Evolutionary conservation across 1,140 invertebrate species (phyloP).

Genomic region (Drosophila sechellia): DNA sequence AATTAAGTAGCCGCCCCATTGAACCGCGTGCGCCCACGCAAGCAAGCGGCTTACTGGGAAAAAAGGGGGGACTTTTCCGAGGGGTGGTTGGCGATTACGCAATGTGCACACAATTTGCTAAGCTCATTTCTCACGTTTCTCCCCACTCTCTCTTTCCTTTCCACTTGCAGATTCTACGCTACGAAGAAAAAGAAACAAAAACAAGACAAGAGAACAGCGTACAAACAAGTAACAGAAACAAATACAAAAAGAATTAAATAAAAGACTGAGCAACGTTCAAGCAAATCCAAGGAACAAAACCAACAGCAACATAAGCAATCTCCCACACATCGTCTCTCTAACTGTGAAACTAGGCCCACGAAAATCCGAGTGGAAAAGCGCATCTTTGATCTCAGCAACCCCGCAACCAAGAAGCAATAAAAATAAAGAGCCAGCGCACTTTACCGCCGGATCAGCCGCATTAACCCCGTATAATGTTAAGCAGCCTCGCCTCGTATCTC

Average conservation of each 20-base stretch:
- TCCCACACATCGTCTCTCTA: constrained; percentile 56
- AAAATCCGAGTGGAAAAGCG: constrained; percentile 29
- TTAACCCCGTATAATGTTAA: constrained; percentile 82
- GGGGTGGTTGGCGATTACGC: constrained; percentile 34
- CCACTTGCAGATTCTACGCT: constrained; percentile 51
- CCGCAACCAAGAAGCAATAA: constrained; percentile 50
- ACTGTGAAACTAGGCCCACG: constrained; percentile 24
- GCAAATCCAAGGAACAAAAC: constrained; percentile 63
- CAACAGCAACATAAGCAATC: constrained; percentile 57
- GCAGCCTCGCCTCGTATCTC: constrained; percentile 82
- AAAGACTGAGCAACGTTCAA: constrained; percentile 75
- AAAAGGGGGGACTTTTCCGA: neutral
- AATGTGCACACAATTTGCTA: constrained; percentile 51
- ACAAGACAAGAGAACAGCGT: constrained; percentile 54
- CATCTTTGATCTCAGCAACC: constrained; percentile 62
- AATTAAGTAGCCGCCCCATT: constrained; percentile 68
- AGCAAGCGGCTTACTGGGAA: constrained; percentile 40
- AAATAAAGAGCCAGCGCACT: constrained; percentile 18
- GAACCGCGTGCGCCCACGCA: constrained; percentile 48
- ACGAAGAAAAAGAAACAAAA: constrained; percentile 22
- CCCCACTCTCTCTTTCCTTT: constrained; percentile 8
- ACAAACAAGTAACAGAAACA: constrained; percentile 36
- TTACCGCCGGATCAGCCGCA: constrained; percentile 36
- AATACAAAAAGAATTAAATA: constrained; percentile 52
- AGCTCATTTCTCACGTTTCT: constrained; percentile 39